Conservation (phyloP, 2,113 vertebrate genomes). For the Nymphicus hollandicus region DNA sequence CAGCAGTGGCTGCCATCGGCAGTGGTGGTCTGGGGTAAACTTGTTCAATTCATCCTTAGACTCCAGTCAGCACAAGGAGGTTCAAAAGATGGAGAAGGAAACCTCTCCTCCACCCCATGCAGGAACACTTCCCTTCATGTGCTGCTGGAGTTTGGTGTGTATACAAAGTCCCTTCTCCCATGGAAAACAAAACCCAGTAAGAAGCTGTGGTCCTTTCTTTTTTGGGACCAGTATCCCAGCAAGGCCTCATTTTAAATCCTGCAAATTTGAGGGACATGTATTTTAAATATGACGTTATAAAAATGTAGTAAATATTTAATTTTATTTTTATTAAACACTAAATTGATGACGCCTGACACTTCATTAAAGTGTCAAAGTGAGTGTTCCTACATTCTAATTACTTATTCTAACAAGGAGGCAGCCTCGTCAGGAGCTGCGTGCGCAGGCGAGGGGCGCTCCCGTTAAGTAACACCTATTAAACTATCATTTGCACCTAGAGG, state of each 20-base stretch:
- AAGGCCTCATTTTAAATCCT: constrained; percentile 2
- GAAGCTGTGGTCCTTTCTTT: background rate
- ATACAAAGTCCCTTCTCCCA: background rate
- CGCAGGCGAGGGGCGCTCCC: constrained; percentile 73
- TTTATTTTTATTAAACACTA: constrained; percentile 80
- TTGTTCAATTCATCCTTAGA: background rate
- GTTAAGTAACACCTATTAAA: constrained; percentile 98
- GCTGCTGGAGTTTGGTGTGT: background rate
- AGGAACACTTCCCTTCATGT: background rate
- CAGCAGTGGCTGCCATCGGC: background rate
- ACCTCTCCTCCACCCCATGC: background rate
- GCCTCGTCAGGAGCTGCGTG: constrained; percentile 70
- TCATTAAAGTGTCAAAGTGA: constrained; percentile 80
- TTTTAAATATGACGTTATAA: constrained; percentile 60
- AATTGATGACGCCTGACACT: constrained; percentile 80
- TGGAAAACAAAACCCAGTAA: background rate
- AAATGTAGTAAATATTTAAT: constrained; percentile 79
- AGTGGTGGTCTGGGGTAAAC: background rate
- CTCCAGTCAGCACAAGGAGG: background rate
- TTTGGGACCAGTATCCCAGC: background rate
- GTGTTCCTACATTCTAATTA: constrained; percentile 82
- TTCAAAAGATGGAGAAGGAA: background rate
- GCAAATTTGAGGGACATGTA: background rate
- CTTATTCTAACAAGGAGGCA: constrained; percentile 78
- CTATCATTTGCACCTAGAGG: constrained; percentile 96